Conservation (phyloP, 2,113 vertebrate genomes). For the Cyanoliseus patagonus region DNA sequence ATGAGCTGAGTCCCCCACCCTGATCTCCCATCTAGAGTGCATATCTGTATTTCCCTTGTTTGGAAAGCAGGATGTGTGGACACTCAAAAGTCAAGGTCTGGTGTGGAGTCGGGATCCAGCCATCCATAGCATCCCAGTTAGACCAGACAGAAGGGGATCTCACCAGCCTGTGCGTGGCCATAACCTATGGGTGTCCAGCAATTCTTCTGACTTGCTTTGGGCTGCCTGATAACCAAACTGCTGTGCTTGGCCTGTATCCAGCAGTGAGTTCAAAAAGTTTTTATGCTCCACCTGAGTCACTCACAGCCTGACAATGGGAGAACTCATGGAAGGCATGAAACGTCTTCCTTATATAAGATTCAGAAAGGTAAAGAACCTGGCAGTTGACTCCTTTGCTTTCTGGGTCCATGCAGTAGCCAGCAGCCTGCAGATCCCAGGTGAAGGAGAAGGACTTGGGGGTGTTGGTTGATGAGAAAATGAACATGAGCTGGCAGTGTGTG, state of each 20-base stretch:
- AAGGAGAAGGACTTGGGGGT: neutral
- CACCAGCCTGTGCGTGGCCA: neutral
- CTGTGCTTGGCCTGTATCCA: neutral
- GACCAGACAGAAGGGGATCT: neutral
- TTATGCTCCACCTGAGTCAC: neutral
- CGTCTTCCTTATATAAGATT: neutral
- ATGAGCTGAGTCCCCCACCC: neutral
- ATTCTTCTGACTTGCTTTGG: neutral
- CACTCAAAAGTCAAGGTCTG: neutral
- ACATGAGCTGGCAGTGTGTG: too few relatives aligned
- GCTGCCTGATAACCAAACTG: neutral
- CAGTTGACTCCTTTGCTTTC: neutral
- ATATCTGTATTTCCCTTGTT: neutral
- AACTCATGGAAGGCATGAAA: neutral
- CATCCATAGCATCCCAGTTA: neutral
- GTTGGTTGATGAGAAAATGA: too few relatives aligned
- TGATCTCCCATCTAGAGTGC: neutral
- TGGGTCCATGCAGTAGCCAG: neutral
- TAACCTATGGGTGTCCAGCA: neutral
- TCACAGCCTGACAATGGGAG: neutral
- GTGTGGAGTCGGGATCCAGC: neutral
- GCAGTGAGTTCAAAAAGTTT: neutral
- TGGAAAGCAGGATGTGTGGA: neutral
- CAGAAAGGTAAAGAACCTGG: neutral
- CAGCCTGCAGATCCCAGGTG: neutral